A percentile compares a stretch with the other conserved stretches of the same genome.
These are phyloP conservation scores for Macrochelys suwanniensis DNA, from an alignment of 2,797 vertebrate genomes.

Conservation along the genomic window DNA sequence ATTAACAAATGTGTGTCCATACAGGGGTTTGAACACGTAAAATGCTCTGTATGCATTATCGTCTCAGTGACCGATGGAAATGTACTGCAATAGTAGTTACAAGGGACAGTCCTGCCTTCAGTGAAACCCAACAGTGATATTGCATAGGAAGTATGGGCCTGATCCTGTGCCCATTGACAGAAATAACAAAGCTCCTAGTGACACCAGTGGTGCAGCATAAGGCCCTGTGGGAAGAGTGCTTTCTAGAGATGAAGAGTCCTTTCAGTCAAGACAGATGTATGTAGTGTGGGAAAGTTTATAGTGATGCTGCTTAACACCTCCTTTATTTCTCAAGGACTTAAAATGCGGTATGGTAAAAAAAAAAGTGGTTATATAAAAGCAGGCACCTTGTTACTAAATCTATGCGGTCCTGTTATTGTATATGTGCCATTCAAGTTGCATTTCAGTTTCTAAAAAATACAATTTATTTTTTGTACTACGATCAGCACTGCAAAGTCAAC, in stretches of 20 bases:
- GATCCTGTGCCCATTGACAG: not conserved
- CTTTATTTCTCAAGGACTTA: conserved; percentile 40
- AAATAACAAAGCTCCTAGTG: not conserved
- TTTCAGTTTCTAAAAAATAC: not conserved
- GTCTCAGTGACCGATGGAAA: not conserved
- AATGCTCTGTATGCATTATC: not conserved
- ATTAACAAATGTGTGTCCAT: not conserved
- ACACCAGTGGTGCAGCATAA: no score
- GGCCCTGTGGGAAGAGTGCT: not conserved
- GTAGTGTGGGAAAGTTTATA: conserved; percentile 27
- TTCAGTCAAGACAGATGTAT: conserved; percentile 8
- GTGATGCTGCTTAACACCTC: conserved; percentile 40
- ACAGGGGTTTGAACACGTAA: not conserved
- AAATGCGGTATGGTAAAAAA: conserved; percentile 44
- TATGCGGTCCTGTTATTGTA: not conserved
- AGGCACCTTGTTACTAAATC: conserved; percentile 39
- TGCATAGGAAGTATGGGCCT: not conserved
- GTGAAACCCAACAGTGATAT: not conserved
- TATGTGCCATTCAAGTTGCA: not conserved
- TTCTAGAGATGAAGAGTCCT: not conserved
- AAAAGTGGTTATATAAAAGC: conserved; percentile 44
- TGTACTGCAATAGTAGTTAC: not conserved
- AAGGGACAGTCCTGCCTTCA: not conserved
- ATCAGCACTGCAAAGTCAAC: conserved; percentile 49
- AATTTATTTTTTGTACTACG: not conserved